Conservation (phyloP, 1,140 invertebrate species). For the Nasonia longicornis region DNA sequence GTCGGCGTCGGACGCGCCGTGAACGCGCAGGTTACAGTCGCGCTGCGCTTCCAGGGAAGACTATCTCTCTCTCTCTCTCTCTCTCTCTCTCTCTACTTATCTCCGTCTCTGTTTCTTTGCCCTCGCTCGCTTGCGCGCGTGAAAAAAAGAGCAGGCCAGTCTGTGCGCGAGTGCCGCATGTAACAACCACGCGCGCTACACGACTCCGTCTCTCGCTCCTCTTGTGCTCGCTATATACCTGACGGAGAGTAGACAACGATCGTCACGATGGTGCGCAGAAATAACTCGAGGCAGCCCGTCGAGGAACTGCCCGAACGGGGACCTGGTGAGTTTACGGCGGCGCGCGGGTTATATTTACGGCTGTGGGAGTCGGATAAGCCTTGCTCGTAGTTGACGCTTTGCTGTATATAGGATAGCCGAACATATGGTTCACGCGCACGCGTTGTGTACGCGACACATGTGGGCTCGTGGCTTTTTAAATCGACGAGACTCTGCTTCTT, state of each 20-base stretch:
- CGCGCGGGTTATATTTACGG: neutral
- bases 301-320: constrained; percentile 63
- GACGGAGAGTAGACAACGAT: neutral
- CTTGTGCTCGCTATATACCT: neutral
- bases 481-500: neutral
- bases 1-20: neutral
- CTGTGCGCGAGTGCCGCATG: constrained; percentile 17
- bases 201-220: neutral
- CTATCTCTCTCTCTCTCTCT: neutral
- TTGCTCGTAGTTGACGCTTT: too few species aligned
- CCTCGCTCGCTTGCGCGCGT: neutral
- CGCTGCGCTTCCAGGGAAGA: constrained; percentile 1
- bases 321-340: constrained; percentile 62
- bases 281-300: constrained; percentile 54
- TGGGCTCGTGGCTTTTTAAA: neutral
- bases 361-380: too few species aligned
- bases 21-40: constrained; percentile 13
- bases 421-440: too few species aligned
- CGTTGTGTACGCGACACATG: neutral
- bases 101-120: neutral
- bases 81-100: neutral
- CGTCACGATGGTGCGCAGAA: constrained; percentile 64
- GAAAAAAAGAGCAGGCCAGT: neutral
- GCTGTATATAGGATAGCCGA: too few species aligned
- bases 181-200: neutral